Evolutionary conservation across 35 echinoderm and acorn worm genomes (phyloP).

Genomic region (Apostichopus californicus): DNA sequence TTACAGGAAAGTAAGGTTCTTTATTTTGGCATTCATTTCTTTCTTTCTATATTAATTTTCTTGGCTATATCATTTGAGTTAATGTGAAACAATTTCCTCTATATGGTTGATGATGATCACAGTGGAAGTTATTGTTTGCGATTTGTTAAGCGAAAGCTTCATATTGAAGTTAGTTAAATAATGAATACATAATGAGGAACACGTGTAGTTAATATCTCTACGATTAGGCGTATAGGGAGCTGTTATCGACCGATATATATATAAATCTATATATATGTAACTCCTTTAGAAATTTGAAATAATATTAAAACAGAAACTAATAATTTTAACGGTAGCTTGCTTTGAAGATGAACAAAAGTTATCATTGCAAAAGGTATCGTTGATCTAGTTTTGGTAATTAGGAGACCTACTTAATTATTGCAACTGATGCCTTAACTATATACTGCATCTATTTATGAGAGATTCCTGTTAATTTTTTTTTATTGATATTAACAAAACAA

Average conservation of each 20-base stretch:
- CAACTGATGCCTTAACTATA: too few relatives aligned
- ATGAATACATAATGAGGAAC: not conserved
- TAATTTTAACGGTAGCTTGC: too few relatives aligned
- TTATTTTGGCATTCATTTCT: not conserved
- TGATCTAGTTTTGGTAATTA: too few relatives aligned
- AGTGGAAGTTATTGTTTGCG: too few relatives aligned
- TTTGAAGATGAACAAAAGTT: too few relatives aligned
- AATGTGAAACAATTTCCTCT: conserved; percentile 1
- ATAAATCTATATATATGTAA: too few relatives aligned
- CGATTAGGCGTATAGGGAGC: not conserved
- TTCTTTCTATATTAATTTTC: not conserved
- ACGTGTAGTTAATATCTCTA: not conserved
- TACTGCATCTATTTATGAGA: too few relatives aligned
- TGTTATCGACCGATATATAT: too few relatives aligned
- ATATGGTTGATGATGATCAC: not conserved
- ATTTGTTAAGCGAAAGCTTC: not conserved
- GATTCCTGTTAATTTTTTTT: too few relatives aligned
- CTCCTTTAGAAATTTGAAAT: not conserved
- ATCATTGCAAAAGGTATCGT: too few relatives aligned
- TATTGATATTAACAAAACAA: too few relatives aligned
- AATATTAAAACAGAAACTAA: not conserved
- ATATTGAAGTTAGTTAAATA: conserved; percentile 1
- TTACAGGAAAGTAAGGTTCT: not conserved
- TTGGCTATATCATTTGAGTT: not conserved
- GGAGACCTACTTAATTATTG: too few relatives aligned